A percentile compares a stretch with the other conserved stretches of the same genome.
These are phyloP conservation scores for Alentia gelatinosa DNA, from an alignment of 2,888 invertebrate species.

Conservation along the genomic window DNA sequence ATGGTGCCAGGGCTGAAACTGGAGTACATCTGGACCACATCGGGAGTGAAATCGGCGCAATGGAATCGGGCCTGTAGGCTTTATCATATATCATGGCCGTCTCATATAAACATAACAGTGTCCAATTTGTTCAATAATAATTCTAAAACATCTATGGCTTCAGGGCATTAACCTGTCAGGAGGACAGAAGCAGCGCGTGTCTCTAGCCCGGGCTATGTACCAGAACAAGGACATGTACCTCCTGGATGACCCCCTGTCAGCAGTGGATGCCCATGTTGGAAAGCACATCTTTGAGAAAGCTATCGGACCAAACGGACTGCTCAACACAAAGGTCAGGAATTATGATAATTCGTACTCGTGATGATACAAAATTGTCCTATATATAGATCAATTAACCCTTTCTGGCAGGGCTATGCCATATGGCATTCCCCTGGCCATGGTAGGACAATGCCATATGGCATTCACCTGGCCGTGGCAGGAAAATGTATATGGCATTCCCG, in stretches of 20 bases:
- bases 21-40: no score
- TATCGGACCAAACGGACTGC: neutral
- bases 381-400: no score
- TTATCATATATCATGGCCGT: neutral
- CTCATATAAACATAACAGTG: neutral
- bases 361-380: no score
- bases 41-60: no score
- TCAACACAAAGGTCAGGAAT: neutral
- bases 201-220: slow-evolving; percentile 2
- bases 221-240: slow-evolving; percentile 23
- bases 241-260: slow-evolving; percentile 12
- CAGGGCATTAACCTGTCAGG: slow-evolving; percentile 37
- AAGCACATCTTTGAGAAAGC: slow-evolving; percentile 35
- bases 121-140: neutral
- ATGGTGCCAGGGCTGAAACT: no score
- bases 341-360: no score
- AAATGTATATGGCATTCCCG: no score
- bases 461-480: no score
- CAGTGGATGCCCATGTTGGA: neutral
- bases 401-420: no score
- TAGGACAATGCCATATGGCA: no score
- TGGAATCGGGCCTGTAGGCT: no score
- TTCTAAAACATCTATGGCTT: neutral
- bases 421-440: no score
- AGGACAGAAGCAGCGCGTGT: slow-evolving; percentile 21